These are phyloP conservation scores for Aphelenchoides besseyi DNA, from an alignment of 1,140 invertebrate genomes.

Conservation along the genomic window DNA sequence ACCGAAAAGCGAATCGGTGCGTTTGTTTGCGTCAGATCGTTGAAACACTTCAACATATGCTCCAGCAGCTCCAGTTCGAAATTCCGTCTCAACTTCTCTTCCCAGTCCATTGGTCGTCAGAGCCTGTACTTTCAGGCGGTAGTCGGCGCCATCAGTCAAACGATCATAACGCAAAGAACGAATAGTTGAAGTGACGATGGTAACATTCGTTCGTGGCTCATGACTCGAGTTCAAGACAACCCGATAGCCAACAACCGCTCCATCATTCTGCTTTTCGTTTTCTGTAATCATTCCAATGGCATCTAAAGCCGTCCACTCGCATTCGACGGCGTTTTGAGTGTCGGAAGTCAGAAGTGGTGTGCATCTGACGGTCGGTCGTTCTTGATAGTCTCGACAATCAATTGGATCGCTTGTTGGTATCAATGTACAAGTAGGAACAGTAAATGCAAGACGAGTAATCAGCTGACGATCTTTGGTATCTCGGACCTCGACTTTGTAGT, in stretches of 20 bases:
- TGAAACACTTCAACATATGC: not conserved
- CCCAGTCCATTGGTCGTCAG: conserved; percentile 15
- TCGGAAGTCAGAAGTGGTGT: not conserved
- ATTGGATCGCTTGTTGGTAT: conserved; percentile 28
- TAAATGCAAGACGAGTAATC: conserved; percentile 34
- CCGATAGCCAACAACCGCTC: conserved; percentile 15
- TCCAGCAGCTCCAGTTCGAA: conserved; percentile 15
- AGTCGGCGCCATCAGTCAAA: conserved; percentile 10
- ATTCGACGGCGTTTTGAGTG: not conserved
- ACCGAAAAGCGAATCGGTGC: not conserved
- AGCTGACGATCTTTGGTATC: conserved; percentile 19
- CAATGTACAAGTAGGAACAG: conserved; percentile 26
- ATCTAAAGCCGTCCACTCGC: conserved; percentile 7
- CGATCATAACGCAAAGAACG: not conserved
- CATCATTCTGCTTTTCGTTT: not conserved
- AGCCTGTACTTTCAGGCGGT: conserved; percentile 13
- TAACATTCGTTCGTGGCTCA: conserved; percentile 6
- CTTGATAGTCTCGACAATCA: conserved; percentile 1
- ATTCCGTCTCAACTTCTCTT: conserved; percentile 11
- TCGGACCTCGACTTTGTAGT: conserved; percentile 39
- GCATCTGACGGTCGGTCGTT: conserved; percentile 3
- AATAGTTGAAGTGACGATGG: not conserved
- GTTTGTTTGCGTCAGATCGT: not conserved
- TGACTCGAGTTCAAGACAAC: not conserved
- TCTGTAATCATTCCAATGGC: not conserved